Base-by-base conservation (phyloP, 1,140 invertebrate species). In the Aradophagus sp. region DNA sequence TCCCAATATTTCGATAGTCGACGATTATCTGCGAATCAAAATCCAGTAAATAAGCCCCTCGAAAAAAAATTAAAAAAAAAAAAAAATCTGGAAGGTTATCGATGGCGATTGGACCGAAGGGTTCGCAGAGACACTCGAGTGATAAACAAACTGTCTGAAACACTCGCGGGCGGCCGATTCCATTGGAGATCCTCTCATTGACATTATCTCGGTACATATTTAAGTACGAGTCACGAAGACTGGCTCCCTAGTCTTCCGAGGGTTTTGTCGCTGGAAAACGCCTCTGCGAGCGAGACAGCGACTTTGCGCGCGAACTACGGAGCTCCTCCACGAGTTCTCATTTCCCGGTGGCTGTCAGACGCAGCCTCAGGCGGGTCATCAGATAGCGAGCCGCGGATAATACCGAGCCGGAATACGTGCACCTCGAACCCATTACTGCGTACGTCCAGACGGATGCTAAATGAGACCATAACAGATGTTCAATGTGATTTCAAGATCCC, bases 201-300 rank as follows among this genome's bases (percentile, higher is more conserved):
- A 80, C 76, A 83, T 86, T 84, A 86, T 84, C 81, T 84, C 77
- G 77, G 78, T 85, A 83, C 81, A 81, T 83, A 84, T 85, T 84
- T 84, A 84, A 84, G 82, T 82, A 78, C 79, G 75, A 77, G 70
- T 80, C 74, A 77, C 75, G 78, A 84, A 84, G 77, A 80, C 75
- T 74, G 59, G 66, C 69, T 50, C 71, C 73, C 65, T 47, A 48
- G 39, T 59, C 59, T 65, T 63, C n/a, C n/a, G 45, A 26, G 17
- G 39, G 38, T 48, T 73, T 58, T 59, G 35, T 65, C 29, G 27
- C 34, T 39, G 56, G 50, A 66, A 61, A 58, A 59, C 74, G 56
- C 48, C 72, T 53, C 44, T 70, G 38, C 55, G 45, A 55, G 17
- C n/a, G n/a, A n/a, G n/a, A n/a, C n/a, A 61, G 27, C 66, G 47